phyloP scores from a whole-genome alignment of 2,888 invertebrate species.

The Synergus gifuensis region DNA sequence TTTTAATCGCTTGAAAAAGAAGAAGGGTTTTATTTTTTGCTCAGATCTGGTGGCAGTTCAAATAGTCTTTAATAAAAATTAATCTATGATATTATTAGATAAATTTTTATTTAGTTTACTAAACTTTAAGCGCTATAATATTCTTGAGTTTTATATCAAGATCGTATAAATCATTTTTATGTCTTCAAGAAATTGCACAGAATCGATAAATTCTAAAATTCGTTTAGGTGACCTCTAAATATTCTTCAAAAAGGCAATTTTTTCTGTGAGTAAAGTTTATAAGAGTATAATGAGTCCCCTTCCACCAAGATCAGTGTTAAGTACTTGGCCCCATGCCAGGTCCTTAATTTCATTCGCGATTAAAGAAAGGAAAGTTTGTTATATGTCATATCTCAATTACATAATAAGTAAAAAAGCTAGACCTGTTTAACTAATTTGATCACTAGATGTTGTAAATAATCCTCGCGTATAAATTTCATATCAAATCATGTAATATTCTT shows the following conservation, averaged over 20 bases:
- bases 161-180: no score
- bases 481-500: not conserved
- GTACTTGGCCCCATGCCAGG: constrained; percentile 30
- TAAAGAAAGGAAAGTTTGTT: constrained; percentile 36
- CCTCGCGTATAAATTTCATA: not conserved
- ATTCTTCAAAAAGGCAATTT: not conserved
- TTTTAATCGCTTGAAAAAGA: not conserved
- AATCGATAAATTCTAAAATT: not conserved
- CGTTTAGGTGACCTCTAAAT: constrained; percentile 7
- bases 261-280: constrained; percentile 24
- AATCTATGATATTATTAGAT: not conserved
- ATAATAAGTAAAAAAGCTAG: not conserved
- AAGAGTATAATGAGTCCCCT: constrained; percentile 37
- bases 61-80: not conserved
- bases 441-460: not conserved
- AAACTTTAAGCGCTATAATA: no score
- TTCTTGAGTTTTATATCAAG: no score
- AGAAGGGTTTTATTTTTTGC: not conserved
- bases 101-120: not conserved
- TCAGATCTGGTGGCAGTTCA: not conserved
- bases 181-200: no score
- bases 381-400: constrained; percentile 29
- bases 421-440: not conserved
- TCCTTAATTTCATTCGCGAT: constrained; percentile 28
- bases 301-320: constrained; percentile 38